Evolutionary conservation across 2,113 vertebrate species (phyloP), one percentile per base, ranked within the genome.

Genomic region (Crotalus tigris): DNA sequence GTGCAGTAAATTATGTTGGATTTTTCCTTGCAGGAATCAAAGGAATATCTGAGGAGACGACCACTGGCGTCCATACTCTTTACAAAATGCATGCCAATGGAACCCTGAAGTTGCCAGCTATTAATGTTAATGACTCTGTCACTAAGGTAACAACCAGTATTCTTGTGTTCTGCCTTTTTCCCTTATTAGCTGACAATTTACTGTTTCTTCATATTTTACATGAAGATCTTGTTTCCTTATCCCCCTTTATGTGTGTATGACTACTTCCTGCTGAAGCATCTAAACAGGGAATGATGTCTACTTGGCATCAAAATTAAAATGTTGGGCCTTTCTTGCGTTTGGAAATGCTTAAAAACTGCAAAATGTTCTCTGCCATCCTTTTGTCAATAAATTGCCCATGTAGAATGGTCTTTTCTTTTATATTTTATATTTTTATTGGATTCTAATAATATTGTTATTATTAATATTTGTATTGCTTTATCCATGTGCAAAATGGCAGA

Each of bases 101-200:
- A 19, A 98, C 98, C 5, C 98, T 99, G 75, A 99, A 99, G 95
- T 97, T 99, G 81, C 98, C 99, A 9, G 99, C 99, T 92, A 99
- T 99, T 97, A 99, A 99, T 0, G 99, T 99, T 93, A 99, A 99
- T 0, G 99, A 99, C 95, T 99, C 99, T 0, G 99, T 99, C 95
- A 99, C 99, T 21, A 99, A 99, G 99, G 99, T 99, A 97, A 94
- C 19, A 92, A 4, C 6, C 12, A 11, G 13, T 91, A 57, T 10
- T 2, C 7, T 92, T 94, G 39, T 23, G 11, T 90, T 46, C 29
- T 90, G 81, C 2, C 1, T 21, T 7, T 7, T 46, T 11, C 58
- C 0, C 8, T 12, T 13, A 21, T 33, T 17, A 39, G 46, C 55
- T 90, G 29, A 5, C 54, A 46, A 51, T 24, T 53, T 19, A 53